These are phyloP conservation scores for Himalopsyche anomala DNA, from an alignment of 2,888 invertebrate genomes.

Conservation along the genomic window DNA sequence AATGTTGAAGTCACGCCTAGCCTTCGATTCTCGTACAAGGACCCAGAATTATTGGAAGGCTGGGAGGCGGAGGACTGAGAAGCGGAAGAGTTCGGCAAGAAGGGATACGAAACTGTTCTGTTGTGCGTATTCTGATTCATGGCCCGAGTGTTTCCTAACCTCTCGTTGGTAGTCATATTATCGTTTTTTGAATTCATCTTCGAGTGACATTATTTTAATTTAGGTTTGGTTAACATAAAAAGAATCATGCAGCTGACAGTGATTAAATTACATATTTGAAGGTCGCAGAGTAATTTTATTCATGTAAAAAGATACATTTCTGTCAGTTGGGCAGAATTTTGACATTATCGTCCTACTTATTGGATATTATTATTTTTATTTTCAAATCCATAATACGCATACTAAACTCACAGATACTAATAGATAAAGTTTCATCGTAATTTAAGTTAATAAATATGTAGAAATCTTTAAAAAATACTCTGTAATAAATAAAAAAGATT, in stretches of 20 bases:
- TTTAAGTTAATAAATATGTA: no score
- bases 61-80: constrained; percentile 48
- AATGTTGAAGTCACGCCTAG: constrained; percentile 52
- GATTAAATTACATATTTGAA: constrained; percentile 31
- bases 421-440: no score
- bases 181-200: constrained; percentile 57
- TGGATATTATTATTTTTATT: constrained; percentile 10
- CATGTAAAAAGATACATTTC: constrained; percentile 28
- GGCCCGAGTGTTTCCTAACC: constrained; percentile 57
- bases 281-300: constrained; percentile 8
- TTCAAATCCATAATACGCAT: background rate
- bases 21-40: constrained; percentile 57
- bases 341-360: constrained; percentile 26
- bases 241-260: background rate
- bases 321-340: constrained; percentile 27
- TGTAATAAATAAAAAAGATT: no score
- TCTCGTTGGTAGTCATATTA: constrained; percentile 52
- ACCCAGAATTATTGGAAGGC: constrained; percentile 47
- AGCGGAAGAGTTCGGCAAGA: constrained; percentile 44
- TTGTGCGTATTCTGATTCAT: constrained; percentile 55
- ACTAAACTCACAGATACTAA: no score
- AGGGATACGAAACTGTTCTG: constrained; percentile 58
- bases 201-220: constrained; percentile 44
- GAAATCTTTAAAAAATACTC: no score
- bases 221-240: constrained; percentile 6